Evolutionary conservation across 1,140 invertebrate species (phyloP).

Genomic region (Neuroterus valhalla): DNA sequence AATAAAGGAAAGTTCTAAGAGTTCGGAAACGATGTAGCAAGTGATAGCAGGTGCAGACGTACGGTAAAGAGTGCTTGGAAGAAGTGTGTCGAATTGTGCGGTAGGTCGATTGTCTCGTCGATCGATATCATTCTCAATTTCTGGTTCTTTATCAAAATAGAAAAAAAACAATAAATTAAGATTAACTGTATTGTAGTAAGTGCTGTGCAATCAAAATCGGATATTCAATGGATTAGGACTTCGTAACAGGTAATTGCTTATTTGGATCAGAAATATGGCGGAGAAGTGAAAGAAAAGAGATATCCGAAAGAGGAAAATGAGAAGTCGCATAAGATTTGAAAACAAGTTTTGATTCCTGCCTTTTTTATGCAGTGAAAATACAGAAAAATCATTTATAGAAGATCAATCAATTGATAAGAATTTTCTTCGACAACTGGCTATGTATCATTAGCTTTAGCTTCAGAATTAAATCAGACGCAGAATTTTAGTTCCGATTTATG

Average conservation of each 20-base stretch:
- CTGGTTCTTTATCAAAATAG: neutral
- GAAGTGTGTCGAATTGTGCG: slow-evolving; percentile 46
- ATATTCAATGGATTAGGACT: slow-evolving; percentile 55
- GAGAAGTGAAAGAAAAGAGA: neutral
- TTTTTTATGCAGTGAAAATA: too few species aligned
- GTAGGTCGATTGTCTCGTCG: slow-evolving; percentile 7
- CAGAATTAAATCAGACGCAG: neutral
- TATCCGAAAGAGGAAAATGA: too few species aligned
- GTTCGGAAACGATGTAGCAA: neutral
- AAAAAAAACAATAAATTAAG: slow-evolving; percentile 8
- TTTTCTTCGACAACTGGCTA: too few species aligned
- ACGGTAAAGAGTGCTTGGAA: slow-evolving; percentile 6
- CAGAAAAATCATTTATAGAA: too few species aligned
- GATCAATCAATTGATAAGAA: too few species aligned
- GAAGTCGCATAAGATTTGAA: too few species aligned
- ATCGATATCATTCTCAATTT: slow-evolving; percentile 14
- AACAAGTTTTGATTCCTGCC: too few species aligned
- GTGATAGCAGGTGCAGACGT: slow-evolving; percentile 1
- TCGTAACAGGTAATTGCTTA: slow-evolving; percentile 5
- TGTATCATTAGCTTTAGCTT: neutral
- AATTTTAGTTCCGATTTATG: neutral
- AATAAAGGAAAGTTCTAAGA: neutral
- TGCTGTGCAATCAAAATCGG: slow-evolving; percentile 52
- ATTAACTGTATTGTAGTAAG: slow-evolving; percentile 34
- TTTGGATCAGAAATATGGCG: neutral